These are phyloP conservation scores for Cancer borealis DNA, from an alignment of 2,888 invertebrate species.

Conservation along the genomic window DNA sequence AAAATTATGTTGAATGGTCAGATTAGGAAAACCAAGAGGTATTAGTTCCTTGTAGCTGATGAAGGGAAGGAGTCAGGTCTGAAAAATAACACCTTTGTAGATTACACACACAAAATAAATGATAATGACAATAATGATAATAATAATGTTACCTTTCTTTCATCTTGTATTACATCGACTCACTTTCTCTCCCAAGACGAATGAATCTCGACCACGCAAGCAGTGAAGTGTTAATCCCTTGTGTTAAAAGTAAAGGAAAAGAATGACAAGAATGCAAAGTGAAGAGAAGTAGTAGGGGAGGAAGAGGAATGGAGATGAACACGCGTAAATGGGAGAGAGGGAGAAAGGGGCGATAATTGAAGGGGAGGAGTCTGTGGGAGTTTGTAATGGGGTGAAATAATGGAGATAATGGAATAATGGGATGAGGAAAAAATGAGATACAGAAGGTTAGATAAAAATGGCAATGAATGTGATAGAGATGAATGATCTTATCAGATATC, in stretches of 20 bases:
- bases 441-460: too few relatives aligned
- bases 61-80: background rate
- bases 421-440: background rate
- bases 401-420: background rate
- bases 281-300: background rate
- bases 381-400: too few relatives aligned
- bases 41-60: background rate
- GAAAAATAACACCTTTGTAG: background rate
- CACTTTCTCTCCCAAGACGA: background rate
- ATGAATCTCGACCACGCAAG: background rate
- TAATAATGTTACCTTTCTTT: background rate
- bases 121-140: background rate
- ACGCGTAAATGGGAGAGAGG: background rate
- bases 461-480: too few relatives aligned
- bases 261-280: background rate
- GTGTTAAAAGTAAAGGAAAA: background rate
- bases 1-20: background rate
- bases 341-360: background rate
- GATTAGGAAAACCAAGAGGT: background rate
- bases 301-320: background rate
- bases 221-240: background rate
- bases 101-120: background rate
- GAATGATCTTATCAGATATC: background rate
- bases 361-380: background rate
- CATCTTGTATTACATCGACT: background rate